Evolutionary conservation across 2,113 vertebrate species (phyloP), one percentile per base, ranked within the genome.

Genomic region (Bungarus multicinctus): DNA sequence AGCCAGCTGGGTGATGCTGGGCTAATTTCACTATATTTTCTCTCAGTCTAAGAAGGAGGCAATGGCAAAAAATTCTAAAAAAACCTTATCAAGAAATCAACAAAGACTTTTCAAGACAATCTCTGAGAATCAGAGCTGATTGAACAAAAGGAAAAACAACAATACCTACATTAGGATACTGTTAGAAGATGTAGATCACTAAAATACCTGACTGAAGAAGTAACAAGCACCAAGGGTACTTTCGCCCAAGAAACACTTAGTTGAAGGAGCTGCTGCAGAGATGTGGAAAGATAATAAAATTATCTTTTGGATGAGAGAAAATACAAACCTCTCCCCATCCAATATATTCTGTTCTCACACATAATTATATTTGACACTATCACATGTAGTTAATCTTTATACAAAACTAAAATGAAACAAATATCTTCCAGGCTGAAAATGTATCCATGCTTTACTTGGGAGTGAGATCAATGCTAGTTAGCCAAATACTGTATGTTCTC

Each of bases 1-100:
- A n/a, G 30, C 12, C 60, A 69, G 2, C 0, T 69, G 60, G 4
- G 4, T 25, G 4, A n/a, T 1, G 0, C 30, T 69, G 60, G 12
- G 30, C 30, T n/a, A 69, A 12, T n/a, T 69, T 27, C 9, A 60
- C 3, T 27, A 8, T n/a, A 69, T 30, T n/a, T 69, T 69, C 30
- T 69, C 27, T 69, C 30, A 69, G 4, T 69, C 4, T n/a, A 69
- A 69, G 12, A 69, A 69, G 30, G 64, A 30, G n/a, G 64, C 64
- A 69, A 34, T 69, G 64, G 12, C 11, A 69, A 69, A 16, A 16
- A 69, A 2, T n/a, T n/a, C 12, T 34, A n/a, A 69, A 69, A 43
- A 69, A 69, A 16, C 4, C 30, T 69, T 69, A 69, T 4, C 64
- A 16, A 69, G 64, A 69, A 69, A 69, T 16, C 1, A 2, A 12